A percentile compares a stretch with the other conserved stretches of the same genome.
Conservation (phyloP, 1,140 invertebrate genomes). For the Solenopsis invicta region DNA sequence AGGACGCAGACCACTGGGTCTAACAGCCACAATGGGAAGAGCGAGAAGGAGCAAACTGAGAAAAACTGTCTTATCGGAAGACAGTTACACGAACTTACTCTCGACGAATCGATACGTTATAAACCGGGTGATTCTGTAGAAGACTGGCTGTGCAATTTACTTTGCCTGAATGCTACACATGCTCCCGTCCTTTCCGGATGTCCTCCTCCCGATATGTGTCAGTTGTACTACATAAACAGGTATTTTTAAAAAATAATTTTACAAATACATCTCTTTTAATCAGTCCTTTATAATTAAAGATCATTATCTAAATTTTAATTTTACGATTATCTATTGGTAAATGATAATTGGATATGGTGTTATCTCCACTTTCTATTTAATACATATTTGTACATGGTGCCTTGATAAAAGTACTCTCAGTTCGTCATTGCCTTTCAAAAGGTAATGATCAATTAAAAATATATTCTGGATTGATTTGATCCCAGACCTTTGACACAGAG, state of each 20-base stretch:
- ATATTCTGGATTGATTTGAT: too few species aligned
- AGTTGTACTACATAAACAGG: conserved; percentile 95
- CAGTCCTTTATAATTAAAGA: too few species aligned
- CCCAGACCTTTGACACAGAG: too few species aligned
- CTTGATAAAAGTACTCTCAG: too few species aligned
- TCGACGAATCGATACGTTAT: conserved; percentile 99
- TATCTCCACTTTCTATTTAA: too few species aligned
- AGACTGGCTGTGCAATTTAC: conserved; percentile 95
- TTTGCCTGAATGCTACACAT: conserved; percentile 96
- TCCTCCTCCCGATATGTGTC: conserved; percentile 95
- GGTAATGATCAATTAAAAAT: too few species aligned
- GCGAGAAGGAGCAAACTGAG: conserved; percentile 83
- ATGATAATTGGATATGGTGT: too few species aligned
- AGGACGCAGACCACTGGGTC: conserved; percentile 88
- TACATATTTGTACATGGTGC: too few species aligned
- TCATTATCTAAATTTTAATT: too few species aligned
- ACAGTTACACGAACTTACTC: conserved; percentile 88
- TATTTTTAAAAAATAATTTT: conserved; percentile 57
- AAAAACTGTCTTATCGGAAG: conserved; percentile 83
- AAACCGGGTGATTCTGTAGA: conserved; percentile 95
- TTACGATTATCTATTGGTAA: too few species aligned
- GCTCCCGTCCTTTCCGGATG: conserved; percentile 91
- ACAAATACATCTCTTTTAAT: not conserved
- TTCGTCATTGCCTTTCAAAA: too few species aligned
- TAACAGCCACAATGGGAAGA: conserved; percentile 83